Percentiles rank a stretch among this genome's conserved stretches.
Evolutionary conservation across 2,888 invertebrate species (phyloP).

Genomic region (Drosophila macrospina): DNA sequence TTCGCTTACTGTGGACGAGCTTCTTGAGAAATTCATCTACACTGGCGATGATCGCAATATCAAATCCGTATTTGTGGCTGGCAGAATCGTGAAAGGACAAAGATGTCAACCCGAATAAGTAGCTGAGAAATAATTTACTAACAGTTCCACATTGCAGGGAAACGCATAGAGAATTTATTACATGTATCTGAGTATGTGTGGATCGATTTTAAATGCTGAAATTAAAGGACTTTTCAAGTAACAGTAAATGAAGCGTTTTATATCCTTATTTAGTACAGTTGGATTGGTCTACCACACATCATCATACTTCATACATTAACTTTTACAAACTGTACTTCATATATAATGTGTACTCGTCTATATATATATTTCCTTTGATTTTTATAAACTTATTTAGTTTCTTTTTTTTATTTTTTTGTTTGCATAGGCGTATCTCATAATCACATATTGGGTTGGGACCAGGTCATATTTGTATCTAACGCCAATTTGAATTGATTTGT

Average conservation of each 20-base stretch:
- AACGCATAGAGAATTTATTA: conserved; percentile 67
- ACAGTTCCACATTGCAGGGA: conserved; percentile 51
- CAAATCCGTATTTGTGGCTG: conserved; percentile 90
- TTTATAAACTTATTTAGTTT: conserved; percentile 45
- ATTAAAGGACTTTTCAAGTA: conserved; percentile 41
- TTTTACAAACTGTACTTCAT: conserved; percentile 41
- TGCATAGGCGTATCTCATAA: conserved; percentile 64
- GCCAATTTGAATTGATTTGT: conserved; percentile 56
- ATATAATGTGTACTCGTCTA: conserved; percentile 17
- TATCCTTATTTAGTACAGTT: conserved; percentile 34
- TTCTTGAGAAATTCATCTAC: conserved; percentile 91
- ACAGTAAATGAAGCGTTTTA: conserved; percentile 41
- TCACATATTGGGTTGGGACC: conserved; percentile 67
- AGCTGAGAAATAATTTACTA: conserved; percentile 11
- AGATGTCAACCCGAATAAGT: neutral
- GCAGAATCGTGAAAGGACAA: conserved; percentile 86
- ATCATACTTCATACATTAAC: conserved; percentile 7
- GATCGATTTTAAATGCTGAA: conserved; percentile 61
- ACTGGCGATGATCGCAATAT: conserved; percentile 94
- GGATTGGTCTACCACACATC: conserved; percentile 37
- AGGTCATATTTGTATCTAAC: conserved; percentile 50
- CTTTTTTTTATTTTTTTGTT: conserved; percentile 27
- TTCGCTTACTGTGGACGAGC: conserved; percentile 87
- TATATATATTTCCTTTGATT: conserved; percentile 41
- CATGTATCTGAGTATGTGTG: conserved; percentile 32